Conservation (phyloP, 2,888 invertebrate species). For the Nomada flava region DNA sequence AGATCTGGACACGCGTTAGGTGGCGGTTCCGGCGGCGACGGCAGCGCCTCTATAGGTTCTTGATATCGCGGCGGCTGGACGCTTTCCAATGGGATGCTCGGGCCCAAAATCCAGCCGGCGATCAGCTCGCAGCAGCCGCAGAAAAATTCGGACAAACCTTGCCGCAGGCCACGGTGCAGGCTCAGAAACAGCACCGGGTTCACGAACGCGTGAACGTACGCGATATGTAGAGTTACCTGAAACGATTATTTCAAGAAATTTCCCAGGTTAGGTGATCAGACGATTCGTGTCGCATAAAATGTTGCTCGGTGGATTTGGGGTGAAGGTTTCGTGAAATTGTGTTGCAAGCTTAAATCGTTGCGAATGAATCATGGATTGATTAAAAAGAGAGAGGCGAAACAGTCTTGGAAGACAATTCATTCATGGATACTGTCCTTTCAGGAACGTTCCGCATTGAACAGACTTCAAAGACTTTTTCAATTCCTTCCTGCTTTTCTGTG, state of each 20-base stretch:
- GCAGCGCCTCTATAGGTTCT: constrained; percentile 71
- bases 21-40: constrained; percentile 75
- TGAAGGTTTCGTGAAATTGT: no score
- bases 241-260: constrained; percentile 9
- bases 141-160: constrained; percentile 90
- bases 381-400: neutral
- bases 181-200: constrained; percentile 93
- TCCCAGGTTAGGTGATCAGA: no score
- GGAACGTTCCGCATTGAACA: neutral
- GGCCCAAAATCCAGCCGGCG: constrained; percentile 86
- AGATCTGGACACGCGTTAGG: constrained; percentile 71
- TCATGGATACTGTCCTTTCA: neutral
- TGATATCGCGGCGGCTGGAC: constrained; percentile 80
- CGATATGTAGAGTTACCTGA: constrained; percentile 93
- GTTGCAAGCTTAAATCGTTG: no score
- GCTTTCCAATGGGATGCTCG: constrained; percentile 73
- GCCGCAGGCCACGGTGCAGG: constrained; percentile 90
- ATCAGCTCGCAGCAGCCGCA: constrained; percentile 90
- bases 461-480: neutral
- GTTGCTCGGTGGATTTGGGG: neutral
- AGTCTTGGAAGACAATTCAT: neutral
- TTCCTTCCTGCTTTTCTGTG: neutral
- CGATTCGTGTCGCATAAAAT: neutral
- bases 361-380: no score
- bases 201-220: constrained; percentile 94